Evolutionary conservation across 2,888 invertebrate genomes (phyloP), one percentile per base, ranked within the genome.

Genomic region (Hyles lineata): DNA sequence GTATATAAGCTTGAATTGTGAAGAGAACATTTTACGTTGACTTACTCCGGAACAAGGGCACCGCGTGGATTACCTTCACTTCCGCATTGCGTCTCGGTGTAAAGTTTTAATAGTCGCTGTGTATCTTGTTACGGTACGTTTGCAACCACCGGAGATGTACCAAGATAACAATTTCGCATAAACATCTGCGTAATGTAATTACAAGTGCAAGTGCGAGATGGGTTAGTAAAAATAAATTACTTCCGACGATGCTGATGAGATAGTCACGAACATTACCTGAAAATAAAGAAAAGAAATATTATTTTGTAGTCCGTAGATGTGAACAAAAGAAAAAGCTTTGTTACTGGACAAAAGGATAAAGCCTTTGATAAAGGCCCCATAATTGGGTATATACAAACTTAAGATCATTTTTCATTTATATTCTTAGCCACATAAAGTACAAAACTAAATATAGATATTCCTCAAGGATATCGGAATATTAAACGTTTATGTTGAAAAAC

Each of bases 51-150:
- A 52, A 21, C 29, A 61, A 70, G 61, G 52, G 60, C 32, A 32
- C 19, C 62, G 61, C 23, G 43, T 35, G 70, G 62, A 6, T 52
- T 35, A 62, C 70, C 43, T 52, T 74, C 72, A 72, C 73, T 80
- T 78, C 77, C 79, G 79, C 78, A 78, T 76, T 76, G 77, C 80
- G 79, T 77, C 74, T 60, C 19, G 15, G 52, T 67, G 60, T 71
- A 67, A 62, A 75, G 61, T 62, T 73, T 35, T 70, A 73, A 73
- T 73, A 70, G 52, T 21, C 52, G 52, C 21, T 55, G 19, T 29
- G 25, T 61, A 59, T 61, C 21, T 29, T 21, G 43, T 71, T 71
- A 21, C 60, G 60, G 70, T 67, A 67, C 58, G 67, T 32, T 72
- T 67, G 63, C 59, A 23, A 67, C 58, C 43, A 43, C 9, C 15